Evolutionary conservation across 2,797 vertebrate genomes (phyloP).

Genomic region (Notoglanidium macrostoma): DNA sequence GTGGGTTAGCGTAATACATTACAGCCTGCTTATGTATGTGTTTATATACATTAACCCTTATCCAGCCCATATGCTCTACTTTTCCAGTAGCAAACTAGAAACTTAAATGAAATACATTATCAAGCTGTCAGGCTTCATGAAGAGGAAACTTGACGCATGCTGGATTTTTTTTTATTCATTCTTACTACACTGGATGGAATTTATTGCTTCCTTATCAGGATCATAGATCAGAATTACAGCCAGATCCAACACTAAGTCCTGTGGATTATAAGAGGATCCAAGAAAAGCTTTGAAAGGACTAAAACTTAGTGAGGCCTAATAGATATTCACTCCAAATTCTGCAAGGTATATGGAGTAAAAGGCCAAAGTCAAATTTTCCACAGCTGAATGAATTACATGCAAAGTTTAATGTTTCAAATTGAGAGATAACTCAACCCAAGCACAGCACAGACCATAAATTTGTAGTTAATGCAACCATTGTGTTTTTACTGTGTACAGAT

Average conservation of each 20-base stretch:
- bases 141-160: background rate
- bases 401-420: background rate
- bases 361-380: background rate
- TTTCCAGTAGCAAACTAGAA: slow-evolving; percentile 13
- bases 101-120: slow-evolving; percentile 21
- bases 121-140: slow-evolving; percentile 17
- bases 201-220: slow-evolving; percentile 9
- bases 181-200: background rate
- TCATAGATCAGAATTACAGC: slow-evolving; percentile 13
- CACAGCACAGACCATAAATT: background rate
- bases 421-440: background rate
- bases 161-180: background rate
- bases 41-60: slow-evolving; percentile 39
- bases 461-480: background rate
- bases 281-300: background rate
- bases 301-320: background rate
- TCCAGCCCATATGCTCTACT: slow-evolving; percentile 24
- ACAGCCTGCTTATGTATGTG: slow-evolving; percentile 28
- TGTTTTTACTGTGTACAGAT: background rate
- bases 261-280: background rate
- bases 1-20: slow-evolving; percentile 14
- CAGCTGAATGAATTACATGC: background rate
- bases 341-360: background rate
- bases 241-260: slow-evolving; percentile 27
- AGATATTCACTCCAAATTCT: background rate